Evolutionary conservation across 1,140 invertebrate species (phyloP), one percentile per base, ranked within the genome.

Genomic region (Eubasilissa regina): DNA sequence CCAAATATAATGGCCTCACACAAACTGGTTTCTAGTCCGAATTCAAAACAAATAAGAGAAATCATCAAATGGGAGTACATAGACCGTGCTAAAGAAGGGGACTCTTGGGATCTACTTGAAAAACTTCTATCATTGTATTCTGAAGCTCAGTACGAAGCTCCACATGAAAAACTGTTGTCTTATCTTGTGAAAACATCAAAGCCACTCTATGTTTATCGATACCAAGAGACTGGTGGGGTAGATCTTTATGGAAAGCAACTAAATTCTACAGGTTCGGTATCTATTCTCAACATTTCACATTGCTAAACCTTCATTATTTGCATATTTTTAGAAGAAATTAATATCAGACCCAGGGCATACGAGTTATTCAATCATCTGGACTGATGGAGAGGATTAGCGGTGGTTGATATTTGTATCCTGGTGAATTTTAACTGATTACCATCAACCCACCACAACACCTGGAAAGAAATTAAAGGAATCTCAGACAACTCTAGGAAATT

Each of bases 1-100:
- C 89, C 90, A 0, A 87, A 87, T 80, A 86, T 90, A 0, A 80
- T 90, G 58, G 75, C 82, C 45, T 81, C 85, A 11, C 89, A 89
- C 75, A 82, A 84, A 74, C 81, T 89, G 44, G 79, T 85, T 75
- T 78, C 78, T 9, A 66, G 81, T 11, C 60, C 64, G 1, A 80
- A 78, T 72, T 8, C 73, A 11, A 62, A 78, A 35, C 68, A 78
- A 21, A 75, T 90, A 25, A 74, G 79, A 43, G 87, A 90, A 11
- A 84, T 90, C 4, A 85, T 92, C 3, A 86, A 88, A 60, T 92
- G 91, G 90, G 86, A 82, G 47, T 82, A 80, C 21, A 45, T 74
- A 9, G 76, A 80, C 35, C 56, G 83, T 53, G 78, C 78, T 53
- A 83, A 83, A 73, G 84, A 85, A 72, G 81, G 80, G 15, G 83